Evolutionary conservation across 2,113 vertebrate species (phyloP).

Genomic region (Gopherus evgoodei): DNA sequence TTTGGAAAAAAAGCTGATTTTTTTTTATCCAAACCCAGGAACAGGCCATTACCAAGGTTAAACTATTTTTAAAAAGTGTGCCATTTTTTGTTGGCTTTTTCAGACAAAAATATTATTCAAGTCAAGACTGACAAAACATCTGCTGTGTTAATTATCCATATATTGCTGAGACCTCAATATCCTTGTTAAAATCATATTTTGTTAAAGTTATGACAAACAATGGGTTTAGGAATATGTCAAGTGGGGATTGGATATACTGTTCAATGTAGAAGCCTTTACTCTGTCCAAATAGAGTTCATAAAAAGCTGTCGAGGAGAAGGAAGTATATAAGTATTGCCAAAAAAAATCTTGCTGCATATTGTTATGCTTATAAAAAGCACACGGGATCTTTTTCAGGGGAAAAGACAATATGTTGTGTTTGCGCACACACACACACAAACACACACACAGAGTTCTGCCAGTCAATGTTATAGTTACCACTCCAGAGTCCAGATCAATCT

Average conservation of each 20-base stretch:
- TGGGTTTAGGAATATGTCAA: slow-evolving; percentile 53
- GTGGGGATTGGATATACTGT: slow-evolving; percentile 49
- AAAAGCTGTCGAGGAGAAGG: slow-evolving; percentile 14
- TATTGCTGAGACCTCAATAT: slow-evolving; percentile 57
- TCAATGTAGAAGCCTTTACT: slow-evolving; percentile 40
- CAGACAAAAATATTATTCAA: slow-evolving; percentile 19
- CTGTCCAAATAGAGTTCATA: slow-evolving; percentile 61
- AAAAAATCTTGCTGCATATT: slow-evolving; percentile 25
- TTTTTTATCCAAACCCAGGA: slow-evolving; percentile 35
- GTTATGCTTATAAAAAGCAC: too few relatives aligned
- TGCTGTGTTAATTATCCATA: slow-evolving; percentile 70
- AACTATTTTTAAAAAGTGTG: neutral
- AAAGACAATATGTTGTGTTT: too few relatives aligned
- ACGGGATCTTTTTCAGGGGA: too few relatives aligned
- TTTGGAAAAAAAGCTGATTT: neutral
- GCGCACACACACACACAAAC: too few relatives aligned
- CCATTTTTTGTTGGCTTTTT: slow-evolving; percentile 19
- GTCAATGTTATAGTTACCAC: too few relatives aligned
- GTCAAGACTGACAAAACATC: slow-evolving; percentile 41
- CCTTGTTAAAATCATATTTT: slow-evolving; percentile 51
- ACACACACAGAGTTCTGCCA: too few relatives aligned
- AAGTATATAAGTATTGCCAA: slow-evolving; percentile 58
- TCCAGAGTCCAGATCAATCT: too few relatives aligned
- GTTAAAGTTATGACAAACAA: slow-evolving; percentile 40
- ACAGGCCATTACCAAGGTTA: neutral